Conservation (phyloP, 2,888 invertebrate genomes). For the Zonitis immaculata region DNA sequence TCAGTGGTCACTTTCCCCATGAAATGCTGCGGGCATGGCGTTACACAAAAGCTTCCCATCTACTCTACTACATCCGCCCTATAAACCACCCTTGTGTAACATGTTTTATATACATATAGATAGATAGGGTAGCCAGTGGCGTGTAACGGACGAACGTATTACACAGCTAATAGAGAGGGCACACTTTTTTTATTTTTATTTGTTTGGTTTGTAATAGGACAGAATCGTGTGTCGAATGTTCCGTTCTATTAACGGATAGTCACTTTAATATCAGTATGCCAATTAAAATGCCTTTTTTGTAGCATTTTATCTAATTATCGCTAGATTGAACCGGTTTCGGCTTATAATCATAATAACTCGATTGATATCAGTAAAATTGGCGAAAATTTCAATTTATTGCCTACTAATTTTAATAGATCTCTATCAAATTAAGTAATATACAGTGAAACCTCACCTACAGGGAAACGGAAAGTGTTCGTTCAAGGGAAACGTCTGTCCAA, state of each 20-base stretch:
- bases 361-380: too few species aligned
- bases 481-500: too few species aligned
- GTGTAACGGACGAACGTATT: constrained; percentile 32
- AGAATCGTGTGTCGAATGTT: constrained; percentile 27
- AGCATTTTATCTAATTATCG: constrained; percentile 1
- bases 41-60: constrained; percentile 33
- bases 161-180: constrained; percentile 28
- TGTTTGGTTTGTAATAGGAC: constrained; percentile 21
- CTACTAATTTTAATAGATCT: too few species aligned
- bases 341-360: too few species aligned
- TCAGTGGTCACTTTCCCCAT: constrained; percentile 45
- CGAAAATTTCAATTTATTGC: too few species aligned
- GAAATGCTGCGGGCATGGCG: constrained; percentile 34
- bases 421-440: too few species aligned
- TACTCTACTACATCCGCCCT: constrained; percentile 19
- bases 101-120: constrained; percentile 7
- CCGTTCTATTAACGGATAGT: constrained; percentile 28
- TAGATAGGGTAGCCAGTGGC: constrained; percentile 32
- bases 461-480: too few species aligned
- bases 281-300: constrained; percentile 1
- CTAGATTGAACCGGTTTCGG: not conserved
- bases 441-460: too few species aligned
- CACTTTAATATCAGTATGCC: constrained; percentile 10
- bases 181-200: too few species aligned
- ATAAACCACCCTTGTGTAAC: constrained; percentile 15